Conservation (phyloP, 2,888 invertebrate genomes). For the Pecten maximus region DNA sequence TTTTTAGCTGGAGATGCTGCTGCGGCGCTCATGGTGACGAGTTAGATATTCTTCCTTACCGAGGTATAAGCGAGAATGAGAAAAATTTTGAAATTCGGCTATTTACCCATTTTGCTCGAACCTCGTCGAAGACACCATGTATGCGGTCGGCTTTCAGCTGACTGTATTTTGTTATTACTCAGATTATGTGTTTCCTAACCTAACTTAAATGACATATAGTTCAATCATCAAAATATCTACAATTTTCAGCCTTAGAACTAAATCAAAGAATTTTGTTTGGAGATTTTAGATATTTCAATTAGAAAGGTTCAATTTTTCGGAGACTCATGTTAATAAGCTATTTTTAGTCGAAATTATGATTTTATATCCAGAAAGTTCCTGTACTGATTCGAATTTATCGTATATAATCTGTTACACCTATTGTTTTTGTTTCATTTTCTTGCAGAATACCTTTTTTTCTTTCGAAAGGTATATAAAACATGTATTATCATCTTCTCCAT, state of each 20-base stretch:
- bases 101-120: conserved; percentile 1
- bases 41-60: neutral
- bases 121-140: neutral
- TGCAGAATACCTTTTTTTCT: neutral
- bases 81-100: neutral
- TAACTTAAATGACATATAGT: neutral
- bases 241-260: neutral
- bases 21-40: neutral
- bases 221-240: neutral
- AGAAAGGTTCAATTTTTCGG: neutral
- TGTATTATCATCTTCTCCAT: neutral
- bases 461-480: neutral
- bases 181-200: neutral
- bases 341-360: neutral
- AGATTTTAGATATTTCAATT: neutral
- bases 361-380: neutral
- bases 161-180: neutral
- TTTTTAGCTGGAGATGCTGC: neutral
- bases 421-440: neutral
- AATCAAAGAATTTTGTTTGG: neutral
- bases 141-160: neutral
- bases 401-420: neutral
- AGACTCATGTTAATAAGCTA: neutral
- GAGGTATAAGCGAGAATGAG: neutral
- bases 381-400: neutral